Base-by-base conservation (phyloP, 2,888 invertebrate species). In the Drosophila melanosoma region DNA sequence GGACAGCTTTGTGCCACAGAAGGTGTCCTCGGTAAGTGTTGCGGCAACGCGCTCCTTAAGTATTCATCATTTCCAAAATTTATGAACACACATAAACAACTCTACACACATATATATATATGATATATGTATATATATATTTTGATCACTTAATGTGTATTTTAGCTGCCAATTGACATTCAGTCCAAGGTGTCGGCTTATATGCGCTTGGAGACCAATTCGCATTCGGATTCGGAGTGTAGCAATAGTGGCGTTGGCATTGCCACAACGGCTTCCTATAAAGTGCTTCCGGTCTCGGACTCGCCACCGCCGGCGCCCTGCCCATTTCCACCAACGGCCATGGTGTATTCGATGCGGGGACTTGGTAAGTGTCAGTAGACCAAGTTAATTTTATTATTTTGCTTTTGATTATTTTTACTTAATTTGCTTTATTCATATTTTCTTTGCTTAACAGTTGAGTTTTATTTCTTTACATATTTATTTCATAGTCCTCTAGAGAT, bases 1-100 rank as follows among this genome's bases (percentile, higher is more conserved):
- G 81, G 97, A 97, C 80, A 97, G 97, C 94, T 99, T 98, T 94
- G 96, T 98, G 73, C 96, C 98, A 52, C 98, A 98, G 91, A 97
- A 97, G 93, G 95, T 97, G 89, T 97, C 97, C 92, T 96, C 96
- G 93, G 98, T 98, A 94, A 96, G 96, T 95, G 23, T 58, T 32
- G 35, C 15, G 26, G 12, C 32, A 38, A 4, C 32, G 17, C 51
- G 17, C 51, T 29, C 11, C 51, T 51, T n/a, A 17, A n/a, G 29
- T 32, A 32, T 57, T 42, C 42, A 42, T 42, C 42, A n/a, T 26
- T 7, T 23, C 5, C 26, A 51, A 36, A 36, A 15, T 23, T 15
- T 32, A 52, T 26, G 4, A 49, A 10, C n/a, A n/a, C 40, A n/a
- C 38, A 38, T 38, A 17, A 38, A 38, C 38, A 38, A 38, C 38